Evolutionary conservation across 1,140 invertebrate genomes (phyloP), one percentile per base, ranked within the genome.

Genomic region (Drosophila tsacasi): DNA sequence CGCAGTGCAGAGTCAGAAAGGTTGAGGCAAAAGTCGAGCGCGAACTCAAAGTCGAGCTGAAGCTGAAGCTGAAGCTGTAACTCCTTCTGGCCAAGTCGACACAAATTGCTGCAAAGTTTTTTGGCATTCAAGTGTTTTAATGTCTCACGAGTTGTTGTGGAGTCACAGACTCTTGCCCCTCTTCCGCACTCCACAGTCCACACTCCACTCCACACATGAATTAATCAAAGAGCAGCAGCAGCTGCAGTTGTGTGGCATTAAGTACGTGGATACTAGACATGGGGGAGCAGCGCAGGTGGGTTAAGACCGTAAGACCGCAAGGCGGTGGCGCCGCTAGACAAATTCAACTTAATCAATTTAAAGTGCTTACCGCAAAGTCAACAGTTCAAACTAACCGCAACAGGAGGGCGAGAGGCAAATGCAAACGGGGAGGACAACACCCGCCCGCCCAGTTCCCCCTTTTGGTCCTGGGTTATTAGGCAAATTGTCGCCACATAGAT

Each of bases 271-370:
- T 35, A 47, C 50, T 37, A 57, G 40, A 46, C 25, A 40, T 62
- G 30, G n/a, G 61, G 23, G 21, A 15, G 37, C 32, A 57, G 49
- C 57, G 52, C 46, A 54, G 49, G 40, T 40, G 47, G 62, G 50
- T 30, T 40, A 30, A 76, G 64, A 73, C 35, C 32, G 35, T 39
- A 23, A 76, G 77, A 79, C 77, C 77, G 54, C 75, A 74, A 63
- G 52, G 74, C 75, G 63, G 64, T 73, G 66, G 63, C 69, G 76
- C 62, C 76, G 68, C 85, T 89, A 81, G 84, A 89, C 84, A 90
- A 87, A 87, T 89, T 90, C 78, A 87, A 89, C 84, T 87, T 87
- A 87, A 87, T 87, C 85, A 87, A 87, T 90, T 87, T 87, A 87
- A 87, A 87, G 85, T 90, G 85, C 85, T 81, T 55, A 81, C 84